These are phyloP conservation scores for Lapara coniferarum DNA, from an alignment of 2,888 invertebrate genomes.

Conservation along the genomic window DNA sequence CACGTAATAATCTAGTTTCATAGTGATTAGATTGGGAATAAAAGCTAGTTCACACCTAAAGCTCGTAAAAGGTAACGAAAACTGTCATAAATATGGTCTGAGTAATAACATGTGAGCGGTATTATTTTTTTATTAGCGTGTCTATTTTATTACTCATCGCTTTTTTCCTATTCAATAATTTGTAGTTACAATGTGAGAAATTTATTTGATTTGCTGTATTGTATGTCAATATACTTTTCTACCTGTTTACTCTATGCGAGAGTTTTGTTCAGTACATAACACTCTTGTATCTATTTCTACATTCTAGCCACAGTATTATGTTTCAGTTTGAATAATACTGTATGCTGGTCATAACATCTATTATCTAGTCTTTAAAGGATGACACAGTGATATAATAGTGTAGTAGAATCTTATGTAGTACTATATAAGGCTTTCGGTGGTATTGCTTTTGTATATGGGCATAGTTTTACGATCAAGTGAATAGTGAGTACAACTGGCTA, in stretches of 20 bases:
- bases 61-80: slow-evolving; percentile 44
- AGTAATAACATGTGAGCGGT: slow-evolving; percentile 32
- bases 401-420: too few relatives aligned
- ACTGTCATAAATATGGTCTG: slow-evolving; percentile 33
- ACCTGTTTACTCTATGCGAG: not conserved
- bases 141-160: slow-evolving; percentile 17
- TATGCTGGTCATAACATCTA: too few relatives aligned
- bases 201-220: not conserved
- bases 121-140: slow-evolving; percentile 5
- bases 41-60: slow-evolving; percentile 55
- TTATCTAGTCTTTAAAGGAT: too few relatives aligned
- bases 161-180: slow-evolving; percentile 11
- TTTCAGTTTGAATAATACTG: too few relatives aligned
- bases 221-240: not conserved
- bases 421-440: too few relatives aligned
- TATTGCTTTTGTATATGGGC: too few relatives aligned
- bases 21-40: slow-evolving; percentile 57
- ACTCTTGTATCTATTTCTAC: too few relatives aligned
- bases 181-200: not conserved
- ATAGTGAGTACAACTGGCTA: too few relatives aligned
- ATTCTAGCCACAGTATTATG: too few relatives aligned
- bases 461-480: too few relatives aligned
- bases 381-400: too few relatives aligned
- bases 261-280: too few relatives aligned
- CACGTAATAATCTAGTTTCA: slow-evolving; percentile 38